A percentile compares a stretch with the other conserved stretches of the same genome.
These are phyloP conservation scores for Notamacropus eugenii DNA, from an alignment of 2,797 vertebrate species.

Conservation along the genomic window DNA sequence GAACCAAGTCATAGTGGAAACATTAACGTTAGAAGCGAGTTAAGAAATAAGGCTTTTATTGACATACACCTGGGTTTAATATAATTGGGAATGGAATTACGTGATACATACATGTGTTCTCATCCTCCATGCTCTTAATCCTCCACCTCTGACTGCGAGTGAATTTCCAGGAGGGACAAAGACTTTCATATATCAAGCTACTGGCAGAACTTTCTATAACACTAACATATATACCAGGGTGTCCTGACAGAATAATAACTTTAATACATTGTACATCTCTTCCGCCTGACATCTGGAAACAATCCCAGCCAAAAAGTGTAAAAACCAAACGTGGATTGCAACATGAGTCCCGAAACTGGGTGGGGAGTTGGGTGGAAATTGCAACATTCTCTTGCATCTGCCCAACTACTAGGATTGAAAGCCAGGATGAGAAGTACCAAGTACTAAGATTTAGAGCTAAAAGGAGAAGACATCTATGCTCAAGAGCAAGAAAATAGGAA, in stretches of 20 bases:
- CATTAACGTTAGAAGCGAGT: constrained; percentile 34
- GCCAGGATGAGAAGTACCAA: neutral
- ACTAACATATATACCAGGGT: constrained; percentile 23
- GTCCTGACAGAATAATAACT: constrained; percentile 51
- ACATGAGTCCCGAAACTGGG: constrained; percentile 39
- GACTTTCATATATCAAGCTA: constrained; percentile 65
- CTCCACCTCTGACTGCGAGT: neutral
- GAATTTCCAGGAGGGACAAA: constrained; percentile 31
- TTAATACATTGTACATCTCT: constrained; percentile 41
- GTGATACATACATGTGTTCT: constrained; percentile 62
- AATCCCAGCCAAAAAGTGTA: neutral
- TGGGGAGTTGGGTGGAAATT: constrained; percentile 28
- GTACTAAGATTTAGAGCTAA: neutral
- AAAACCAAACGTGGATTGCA: constrained; percentile 52
- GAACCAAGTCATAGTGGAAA: constrained; percentile 50
- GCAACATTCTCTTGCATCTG: constrained; percentile 8
- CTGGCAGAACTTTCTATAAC: constrained; percentile 59
- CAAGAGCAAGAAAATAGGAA: neutral
- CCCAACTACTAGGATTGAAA: constrained; percentile 37
- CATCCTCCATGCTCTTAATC: constrained; percentile 34
- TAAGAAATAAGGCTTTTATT: constrained; percentile 50
- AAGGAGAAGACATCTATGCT: neutral
- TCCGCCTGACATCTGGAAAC: neutral
- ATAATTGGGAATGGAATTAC: constrained; percentile 69
- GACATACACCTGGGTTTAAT: constrained; percentile 54